These are phyloP conservation scores for Poeciliopsis prolifica DNA, from an alignment of 2,113 vertebrate genomes.

Conservation along the genomic window DNA sequence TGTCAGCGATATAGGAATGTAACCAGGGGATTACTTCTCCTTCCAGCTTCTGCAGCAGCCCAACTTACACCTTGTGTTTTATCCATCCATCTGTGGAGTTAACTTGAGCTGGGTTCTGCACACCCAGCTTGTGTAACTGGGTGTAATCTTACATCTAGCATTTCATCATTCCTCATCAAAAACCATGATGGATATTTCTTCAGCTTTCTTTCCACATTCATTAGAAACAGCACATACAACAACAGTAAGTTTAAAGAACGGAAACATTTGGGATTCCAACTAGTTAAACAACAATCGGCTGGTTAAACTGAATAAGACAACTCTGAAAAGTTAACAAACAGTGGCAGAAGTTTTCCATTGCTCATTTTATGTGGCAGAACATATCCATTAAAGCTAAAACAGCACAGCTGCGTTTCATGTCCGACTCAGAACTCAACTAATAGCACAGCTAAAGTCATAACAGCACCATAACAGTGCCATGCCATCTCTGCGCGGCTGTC, in stretches of 20 bases:
- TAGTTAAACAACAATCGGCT: background rate
- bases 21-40: background rate
- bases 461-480: constrained; percentile 45
- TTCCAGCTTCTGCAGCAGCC: background rate
- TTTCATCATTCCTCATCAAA: constrained; percentile 1
- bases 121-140: background rate
- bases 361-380: constrained; percentile 48
- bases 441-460: constrained; percentile 55
- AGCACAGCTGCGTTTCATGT: constrained; percentile 45
- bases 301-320: background rate
- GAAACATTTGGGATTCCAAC: constrained; percentile 1
- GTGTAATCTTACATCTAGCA: background rate
- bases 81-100: background rate
- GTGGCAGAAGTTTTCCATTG: constrained; percentile 41
- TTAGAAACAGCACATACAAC: background rate
- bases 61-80: background rate
- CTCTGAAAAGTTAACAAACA: constrained; percentile 31
- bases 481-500: constrained; percentile 53
- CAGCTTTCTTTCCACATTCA: background rate
- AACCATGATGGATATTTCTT: background rate
- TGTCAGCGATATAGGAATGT: background rate
- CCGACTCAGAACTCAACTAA: background rate
- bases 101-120: constrained; percentile 1
- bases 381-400: constrained; percentile 56
- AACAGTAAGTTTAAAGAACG: background rate